These are phyloP conservation scores for Dichetophora obliterata DNA, from an alignment of 2,888 invertebrate species.

Conservation along the genomic window DNA sequence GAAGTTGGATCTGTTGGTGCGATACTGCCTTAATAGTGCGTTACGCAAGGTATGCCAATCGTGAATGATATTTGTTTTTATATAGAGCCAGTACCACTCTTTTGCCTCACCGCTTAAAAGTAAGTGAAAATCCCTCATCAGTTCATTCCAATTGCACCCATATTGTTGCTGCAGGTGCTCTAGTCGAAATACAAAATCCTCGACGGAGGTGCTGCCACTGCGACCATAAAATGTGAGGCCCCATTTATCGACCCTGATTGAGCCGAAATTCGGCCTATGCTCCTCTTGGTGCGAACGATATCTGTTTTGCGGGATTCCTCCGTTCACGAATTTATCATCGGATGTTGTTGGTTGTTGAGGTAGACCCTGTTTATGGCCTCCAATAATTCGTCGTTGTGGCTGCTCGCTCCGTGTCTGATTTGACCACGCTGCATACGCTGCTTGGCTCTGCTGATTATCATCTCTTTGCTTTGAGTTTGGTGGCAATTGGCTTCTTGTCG, in stretches of 20 bases:
- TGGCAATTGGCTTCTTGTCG: too few relatives aligned
- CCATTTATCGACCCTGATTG: neutral
- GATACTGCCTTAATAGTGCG: neutral
- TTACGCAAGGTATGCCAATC: neutral
- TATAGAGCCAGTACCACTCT: neutral
- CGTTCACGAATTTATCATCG: too few relatives aligned
- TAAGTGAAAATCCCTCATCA: neutral
- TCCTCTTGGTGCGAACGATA: too few relatives aligned
- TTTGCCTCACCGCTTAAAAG: neutral
- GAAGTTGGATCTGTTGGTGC: neutral
- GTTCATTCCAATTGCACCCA: neutral
- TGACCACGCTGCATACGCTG: too few relatives aligned
- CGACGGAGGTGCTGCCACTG: too few relatives aligned
- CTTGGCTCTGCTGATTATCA: too few relatives aligned
- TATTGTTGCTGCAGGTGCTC: neutral
- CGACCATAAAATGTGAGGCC: neutral
- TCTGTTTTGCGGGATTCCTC: too few relatives aligned
- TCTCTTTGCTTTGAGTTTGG: too few relatives aligned
- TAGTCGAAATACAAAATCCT: neutral
- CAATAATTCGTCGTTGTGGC: too few relatives aligned
- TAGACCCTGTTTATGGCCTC: too few relatives aligned
- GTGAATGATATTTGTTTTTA: neutral
- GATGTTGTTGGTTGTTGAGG: too few relatives aligned
- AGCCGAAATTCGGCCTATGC: neutral
- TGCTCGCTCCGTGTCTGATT: too few relatives aligned